Conservation (phyloP, 2,797 vertebrate genomes). For the Acanthurus tractus region DNA sequence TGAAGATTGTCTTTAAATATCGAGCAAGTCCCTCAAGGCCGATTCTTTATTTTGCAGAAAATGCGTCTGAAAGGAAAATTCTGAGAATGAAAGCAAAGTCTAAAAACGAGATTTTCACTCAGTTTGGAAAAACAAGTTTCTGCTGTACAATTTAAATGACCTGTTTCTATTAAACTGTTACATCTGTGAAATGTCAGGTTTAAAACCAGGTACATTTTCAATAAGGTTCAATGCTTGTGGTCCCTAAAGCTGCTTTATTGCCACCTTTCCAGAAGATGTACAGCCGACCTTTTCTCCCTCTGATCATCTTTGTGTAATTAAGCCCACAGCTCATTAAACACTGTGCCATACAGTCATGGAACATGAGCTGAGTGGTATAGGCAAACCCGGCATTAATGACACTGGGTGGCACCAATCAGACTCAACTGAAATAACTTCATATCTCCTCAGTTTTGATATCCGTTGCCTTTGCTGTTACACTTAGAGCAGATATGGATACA, state of each 20-base stretch:
- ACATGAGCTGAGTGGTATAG: constrained; percentile 26
- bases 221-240: background rate
- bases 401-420: constrained; percentile 15
- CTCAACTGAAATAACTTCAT: constrained; percentile 7
- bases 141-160: constrained; percentile 37
- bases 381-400: constrained; percentile 20
- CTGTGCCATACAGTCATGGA: constrained; percentile 22
- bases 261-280: constrained; percentile 36
- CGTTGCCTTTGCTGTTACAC: background rate
- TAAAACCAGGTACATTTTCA: constrained; percentile 21
- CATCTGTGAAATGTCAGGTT: constrained; percentile 23
- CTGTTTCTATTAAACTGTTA: constrained; percentile 13
- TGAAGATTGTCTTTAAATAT: background rate
- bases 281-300: constrained; percentile 37
- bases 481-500: constrained; percentile 13
- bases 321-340: constrained; percentile 44
- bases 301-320: constrained; percentile 53
- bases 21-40: background rate
- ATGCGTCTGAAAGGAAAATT: background rate
- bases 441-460: constrained; percentile 4
- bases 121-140: constrained; percentile 33
- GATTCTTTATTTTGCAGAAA: constrained; percentile 22
- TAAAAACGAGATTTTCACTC: background rate
- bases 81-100: constrained; percentile 4
- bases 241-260: constrained; percentile 32